phyloP scores from a whole-genome alignment of 2,797 vertebrate genomes.

The Gymnodraco acuticeps region DNA sequence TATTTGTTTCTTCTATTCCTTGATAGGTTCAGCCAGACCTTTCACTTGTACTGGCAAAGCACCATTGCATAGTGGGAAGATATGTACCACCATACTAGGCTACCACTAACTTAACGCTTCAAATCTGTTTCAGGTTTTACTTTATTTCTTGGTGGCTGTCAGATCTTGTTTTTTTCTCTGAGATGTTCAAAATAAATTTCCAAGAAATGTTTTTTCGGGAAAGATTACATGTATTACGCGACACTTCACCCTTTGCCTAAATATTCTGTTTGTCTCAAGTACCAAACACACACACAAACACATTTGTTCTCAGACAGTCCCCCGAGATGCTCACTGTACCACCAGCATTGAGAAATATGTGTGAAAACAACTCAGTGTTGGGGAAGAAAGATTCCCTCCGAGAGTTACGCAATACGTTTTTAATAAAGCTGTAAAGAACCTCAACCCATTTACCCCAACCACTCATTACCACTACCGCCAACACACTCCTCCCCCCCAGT shows the following conservation, averaged over 20 bases:
- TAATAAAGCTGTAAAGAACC: slow-evolving; percentile 49
- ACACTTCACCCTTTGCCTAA: slow-evolving; percentile 50
- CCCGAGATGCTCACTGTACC: slow-evolving; percentile 45
- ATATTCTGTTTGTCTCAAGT: slow-evolving; percentile 33
- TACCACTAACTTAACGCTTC: background rate
- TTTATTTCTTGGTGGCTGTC: no score
- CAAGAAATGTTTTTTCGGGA: slow-evolving; percentile 10
- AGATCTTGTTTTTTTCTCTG: slow-evolving; percentile 5
- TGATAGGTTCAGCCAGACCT: no score
- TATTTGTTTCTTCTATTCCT: no score
- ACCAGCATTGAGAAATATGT: slow-evolving; percentile 38
- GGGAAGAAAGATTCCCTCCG: slow-evolving; percentile 49
- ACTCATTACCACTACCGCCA: slow-evolving; percentile 25
- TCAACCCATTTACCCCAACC: slow-evolving; percentile 7
- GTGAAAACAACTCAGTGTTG: slow-evolving; percentile 39
- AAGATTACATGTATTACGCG: slow-evolving; percentile 22
- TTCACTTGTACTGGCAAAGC: no score
- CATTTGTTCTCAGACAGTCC: slow-evolving; percentile 52
- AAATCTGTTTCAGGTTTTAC: background rate
- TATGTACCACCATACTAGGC: no score
- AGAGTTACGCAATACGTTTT: slow-evolving; percentile 57
- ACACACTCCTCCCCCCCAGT: slow-evolving; percentile 26
- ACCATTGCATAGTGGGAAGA: no score
- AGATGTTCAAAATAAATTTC: slow-evolving; percentile 35
- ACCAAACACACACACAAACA: slow-evolving; percentile 1